Evolutionary conservation across 2,797 vertebrate species (phyloP), one percentile per base, ranked within the genome.

Genomic region (Pseudochaenichthys georgianus): DNA sequence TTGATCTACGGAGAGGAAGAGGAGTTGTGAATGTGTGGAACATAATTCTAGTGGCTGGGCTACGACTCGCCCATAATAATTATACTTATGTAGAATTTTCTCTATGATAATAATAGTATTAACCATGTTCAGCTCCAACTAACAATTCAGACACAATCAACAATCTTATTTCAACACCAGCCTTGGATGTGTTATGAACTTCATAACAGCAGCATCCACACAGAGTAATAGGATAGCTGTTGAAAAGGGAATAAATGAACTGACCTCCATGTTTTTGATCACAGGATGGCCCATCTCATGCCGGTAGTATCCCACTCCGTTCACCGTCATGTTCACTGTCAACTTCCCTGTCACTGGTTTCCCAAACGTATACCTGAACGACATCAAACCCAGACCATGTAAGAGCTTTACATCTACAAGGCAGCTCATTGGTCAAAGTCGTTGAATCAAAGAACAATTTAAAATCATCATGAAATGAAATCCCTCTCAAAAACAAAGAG

Each of bases 241-340:
- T 16, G n/a, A 54, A 3, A 4, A 42, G 1, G 46, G 13, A 65
- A 53, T 31, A 28, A 70, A 73, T 31, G 21, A 66, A 64, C 97
- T 94, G 80, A 98, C 97, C 93, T 98, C 96, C 74, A 93, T 95
- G 21, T 93, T 96, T 89, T 96, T 98, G 64, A 98, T 95, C 54
- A 98, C 93, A 10, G 97, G 96, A 62, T 95, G 96, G 21, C 97
- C 97, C 83, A 97, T 94, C 85, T 99, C 97, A 55, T 99, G 96
- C 31, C 95, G 95, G 86, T 98, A 98, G 90, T 98, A 98, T 2
- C 97, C 97, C 43, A 98, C 96, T 1, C 97, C 97, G 77, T 96
- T 97, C 64, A 98, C 95, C 0, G 97, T 98, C 97, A 98, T 98
- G 78, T 99, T 98, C 75, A 98, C 92, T 0, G 88, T 95, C 83